Base-by-base conservation (phyloP, 2,113 vertebrate species). In the Anoura caudifer region DNA sequence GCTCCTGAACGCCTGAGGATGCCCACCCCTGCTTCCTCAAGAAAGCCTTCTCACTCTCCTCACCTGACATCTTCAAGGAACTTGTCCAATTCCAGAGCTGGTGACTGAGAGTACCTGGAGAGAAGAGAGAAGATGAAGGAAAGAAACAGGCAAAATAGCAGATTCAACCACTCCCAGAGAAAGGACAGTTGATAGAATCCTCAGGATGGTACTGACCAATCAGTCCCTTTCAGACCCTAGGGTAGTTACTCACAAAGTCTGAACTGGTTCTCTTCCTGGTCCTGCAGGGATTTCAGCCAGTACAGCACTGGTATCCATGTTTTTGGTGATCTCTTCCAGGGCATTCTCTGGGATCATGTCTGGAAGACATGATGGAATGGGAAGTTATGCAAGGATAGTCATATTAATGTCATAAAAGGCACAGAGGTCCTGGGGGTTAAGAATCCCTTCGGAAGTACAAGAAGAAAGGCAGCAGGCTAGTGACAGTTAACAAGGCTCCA, bases 291-390 rank as follows among this genome's bases (percentile, higher is more conserved):
- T 99, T 95, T 99, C 99, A 56, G 99, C 99, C 72, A 99, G 98
- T 87, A 99, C 99, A 8, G 99, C 98, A 31, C 99, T 99, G 82
- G 99, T 99, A 92, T 99, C 99, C 82, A 99, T 99, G 98, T 99
- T 99, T 98, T 99, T 99, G 28, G 99, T 99, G 98, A 99, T 99
- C 98, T 99, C 99, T 98, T 99, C 99, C 96, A 99, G 98, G 97
- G 99, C 99, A 10, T 99, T 99, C 98, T 99, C 99, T 97, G 99
- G 99, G 98, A 99, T 99, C 99, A 99, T 99, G 96, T 99, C 99
- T 96, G 54, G 59, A 14, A 2, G 22, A 41, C 47, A 90, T n/a
- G 67, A 93, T 13, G 4, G 47, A 93, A 80, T 56, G 15, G 41
- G 20, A 79, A 84, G 41, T 96, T 84, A 88, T 2, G 3, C 33